Conservation (phyloP, 2,888 invertebrate species). For the Diplazon laetatorius region DNA sequence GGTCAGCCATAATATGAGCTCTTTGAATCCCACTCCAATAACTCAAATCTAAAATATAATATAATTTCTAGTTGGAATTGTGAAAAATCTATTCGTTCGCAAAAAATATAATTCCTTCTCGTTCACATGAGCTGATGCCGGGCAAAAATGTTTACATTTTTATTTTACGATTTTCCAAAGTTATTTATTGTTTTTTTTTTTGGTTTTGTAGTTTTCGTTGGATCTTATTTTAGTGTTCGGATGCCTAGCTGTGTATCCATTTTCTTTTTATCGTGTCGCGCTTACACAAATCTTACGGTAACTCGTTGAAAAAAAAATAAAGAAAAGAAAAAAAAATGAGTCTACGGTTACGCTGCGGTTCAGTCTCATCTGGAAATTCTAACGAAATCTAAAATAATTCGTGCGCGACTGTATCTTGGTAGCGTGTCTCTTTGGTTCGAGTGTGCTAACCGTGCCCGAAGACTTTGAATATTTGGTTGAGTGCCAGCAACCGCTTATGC, state of each 20-base stretch:
- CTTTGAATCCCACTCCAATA: not conserved
- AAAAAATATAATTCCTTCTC: not conserved
- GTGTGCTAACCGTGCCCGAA: not conserved
- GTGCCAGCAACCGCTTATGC: conserved; percentile 48
- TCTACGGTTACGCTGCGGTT: no score
- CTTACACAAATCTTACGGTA: not conserved
- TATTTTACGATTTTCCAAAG: no score
- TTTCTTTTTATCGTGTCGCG: not conserved
- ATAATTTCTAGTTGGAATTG: no score
- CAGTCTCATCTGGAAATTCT: conserved; percentile 15
- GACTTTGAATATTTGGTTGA: conserved; percentile 37
- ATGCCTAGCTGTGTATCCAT: no score
- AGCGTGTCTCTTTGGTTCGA: conserved; percentile 2
- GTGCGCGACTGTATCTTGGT: conserved; percentile 11
- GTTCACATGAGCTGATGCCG: no score
- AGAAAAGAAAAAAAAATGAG: no score
- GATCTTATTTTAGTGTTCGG: not conserved
- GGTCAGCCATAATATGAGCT: not conserved
- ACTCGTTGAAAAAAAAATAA: not conserved
- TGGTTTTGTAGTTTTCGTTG: not conserved
- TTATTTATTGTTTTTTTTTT: no score
- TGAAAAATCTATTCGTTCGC: no score
- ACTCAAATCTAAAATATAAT: not conserved
- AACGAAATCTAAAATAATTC: conserved; percentile 44
- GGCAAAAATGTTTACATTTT: no score